Percentiles rank a stretch among this genome's conserved stretches.
phyloP scores from a whole-genome alignment of 37 sponge, comb jelly and placozoan genomes.

The Corticium candelabrum region DNA sequence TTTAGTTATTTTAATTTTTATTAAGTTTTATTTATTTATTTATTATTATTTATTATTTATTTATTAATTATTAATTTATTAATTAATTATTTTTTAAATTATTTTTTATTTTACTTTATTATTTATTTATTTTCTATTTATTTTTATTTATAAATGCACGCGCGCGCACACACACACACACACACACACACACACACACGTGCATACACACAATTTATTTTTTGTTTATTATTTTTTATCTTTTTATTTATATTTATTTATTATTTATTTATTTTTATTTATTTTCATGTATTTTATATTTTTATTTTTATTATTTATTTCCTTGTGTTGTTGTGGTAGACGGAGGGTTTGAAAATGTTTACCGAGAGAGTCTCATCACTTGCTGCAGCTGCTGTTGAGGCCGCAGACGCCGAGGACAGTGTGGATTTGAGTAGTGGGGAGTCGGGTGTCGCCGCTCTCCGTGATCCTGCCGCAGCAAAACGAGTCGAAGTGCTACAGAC shows the following conservation, averaged over 20 bases:
- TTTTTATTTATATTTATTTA: too few species aligned
- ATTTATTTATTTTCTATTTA: too few species aligned
- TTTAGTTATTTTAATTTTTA: too few species aligned
- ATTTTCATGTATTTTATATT: too few species aligned
- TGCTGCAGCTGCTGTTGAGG: background rate
- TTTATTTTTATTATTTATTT: too few species aligned
- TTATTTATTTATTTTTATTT: too few species aligned
- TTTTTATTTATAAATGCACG: background rate
- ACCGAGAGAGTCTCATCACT: background rate
- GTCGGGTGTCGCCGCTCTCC: background rate
- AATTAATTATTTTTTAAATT: too few species aligned
- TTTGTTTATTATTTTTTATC: too few species aligned
- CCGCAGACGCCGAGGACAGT: background rate
- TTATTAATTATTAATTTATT: too few species aligned
- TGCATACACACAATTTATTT: background rate
- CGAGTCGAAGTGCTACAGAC: background rate
- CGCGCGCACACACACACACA: background rate
- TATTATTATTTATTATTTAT: too few species aligned
- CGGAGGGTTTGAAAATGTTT: background rate
- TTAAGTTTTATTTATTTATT: too few species aligned
- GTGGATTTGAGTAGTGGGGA: background rate
- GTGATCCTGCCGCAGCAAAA: background rate
- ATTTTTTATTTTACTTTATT: too few species aligned
- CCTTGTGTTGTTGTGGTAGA: background rate
- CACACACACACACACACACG: conserved; percentile 2